Base-by-base conservation (phyloP, 2,888 invertebrate genomes). In the Drosophila imparisetae region DNA sequence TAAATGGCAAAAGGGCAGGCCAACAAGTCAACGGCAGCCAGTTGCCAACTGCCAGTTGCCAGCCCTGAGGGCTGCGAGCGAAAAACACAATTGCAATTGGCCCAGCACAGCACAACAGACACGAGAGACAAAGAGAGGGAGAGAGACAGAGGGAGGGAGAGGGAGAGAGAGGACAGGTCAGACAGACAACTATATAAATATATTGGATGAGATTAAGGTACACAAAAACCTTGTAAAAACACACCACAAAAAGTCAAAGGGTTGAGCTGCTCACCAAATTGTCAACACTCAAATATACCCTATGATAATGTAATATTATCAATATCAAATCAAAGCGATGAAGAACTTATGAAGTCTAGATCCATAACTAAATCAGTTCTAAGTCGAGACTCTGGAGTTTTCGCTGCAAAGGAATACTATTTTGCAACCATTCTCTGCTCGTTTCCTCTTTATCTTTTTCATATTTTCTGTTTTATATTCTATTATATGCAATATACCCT, bases 161-260 rank as follows among this genome's bases (percentile, higher is more conserved):
- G 52, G 3, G 30, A 3, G 6, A 30, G 2, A 30, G n/a, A 13
- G 21, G 40, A 18, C 58, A 40, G 30, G 32, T n/a, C 55, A 59
- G 53, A 68, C 57, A 40, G 42, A 48, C 50, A 71, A 64, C 72
- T 75, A 83, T 65, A 72, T 73, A 73, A 70, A 68, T 71, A 75
- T 63, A 81, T 78, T 76, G 73, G 63, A 82, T 82, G 76, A 73
- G 87, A 80, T 85, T 85, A 85, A 81, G 68, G 76, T 68, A 42
- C 45, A 59, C 73, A 57, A 69, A 52, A 70, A 66, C 64, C 59
- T 67, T 74, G 67, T 65, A 40, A 74, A 70, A 67, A 71, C 62
- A 70, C 58, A 61, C 61, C 69, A 24, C 68, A 66, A 52, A 45
- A 63, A 67, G 54, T 52, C 63, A 74, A 57, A 59, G 50, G 42